Evolutionary conservation across 2,113 vertebrate genomes (phyloP).

Genomic region (Triplophysa dalaica): DNA sequence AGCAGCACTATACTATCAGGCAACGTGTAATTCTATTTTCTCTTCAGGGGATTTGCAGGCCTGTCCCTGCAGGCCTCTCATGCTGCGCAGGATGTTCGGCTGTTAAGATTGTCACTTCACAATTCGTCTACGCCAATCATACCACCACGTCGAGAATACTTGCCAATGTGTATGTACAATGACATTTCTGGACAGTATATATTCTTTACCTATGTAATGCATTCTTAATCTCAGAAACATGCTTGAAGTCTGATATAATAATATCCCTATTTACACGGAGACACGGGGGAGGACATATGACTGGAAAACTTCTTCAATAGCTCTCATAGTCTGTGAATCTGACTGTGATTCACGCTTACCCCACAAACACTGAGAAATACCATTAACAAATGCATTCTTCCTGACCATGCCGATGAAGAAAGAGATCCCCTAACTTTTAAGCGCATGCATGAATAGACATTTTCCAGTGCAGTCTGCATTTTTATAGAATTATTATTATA

Average conservation of each 20-base stretch:
- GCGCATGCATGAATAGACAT: slow-evolving; percentile 45
- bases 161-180: slow-evolving; percentile 36
- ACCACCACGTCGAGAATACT: not conserved
- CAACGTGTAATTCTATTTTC: slow-evolving; percentile 58
- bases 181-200: slow-evolving; percentile 34
- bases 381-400: slow-evolving; percentile 33
- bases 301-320: slow-evolving; percentile 40
- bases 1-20: slow-evolving; percentile 14
- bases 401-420: slow-evolving; percentile 29
- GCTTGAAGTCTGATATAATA: slow-evolving; percentile 28
- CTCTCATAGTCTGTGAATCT: slow-evolving; percentile 43
- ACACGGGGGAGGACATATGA: not conserved
- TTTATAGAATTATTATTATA: too few relatives aligned
- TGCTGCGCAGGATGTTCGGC: slow-evolving; percentile 66
- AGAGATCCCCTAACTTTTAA: slow-evolving; percentile 42
- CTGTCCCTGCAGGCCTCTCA: slow-evolving; percentile 68
- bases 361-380: slow-evolving; percentile 42
- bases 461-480: not conserved
- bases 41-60: slow-evolving; percentile 53
- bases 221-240: too few relatives aligned
- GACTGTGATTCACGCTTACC: slow-evolving; percentile 61
- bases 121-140: slow-evolving; percentile 55
- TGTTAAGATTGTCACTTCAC: slow-evolving; percentile 61
- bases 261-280: slow-evolving; percentile 21
- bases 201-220: slow-evolving; percentile 23